Evolutionary conservation across 1,140 invertebrate species (phyloP).

Genomic region (Dryas iulia): DNA sequence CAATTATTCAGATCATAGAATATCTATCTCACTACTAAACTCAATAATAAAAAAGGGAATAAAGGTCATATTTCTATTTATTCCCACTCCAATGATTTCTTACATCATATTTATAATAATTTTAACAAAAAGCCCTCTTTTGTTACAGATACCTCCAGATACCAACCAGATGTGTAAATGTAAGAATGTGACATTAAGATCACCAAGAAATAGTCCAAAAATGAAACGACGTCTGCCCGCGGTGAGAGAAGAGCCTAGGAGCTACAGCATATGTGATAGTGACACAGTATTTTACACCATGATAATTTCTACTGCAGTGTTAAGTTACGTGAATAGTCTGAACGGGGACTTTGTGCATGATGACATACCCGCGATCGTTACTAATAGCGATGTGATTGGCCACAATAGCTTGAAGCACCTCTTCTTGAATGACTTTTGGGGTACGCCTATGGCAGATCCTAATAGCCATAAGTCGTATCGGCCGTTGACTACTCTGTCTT

Average conservation of each 20-base stretch:
- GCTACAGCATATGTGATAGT: slow-evolving; percentile 38
- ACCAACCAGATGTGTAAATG: slow-evolving; percentile 72
- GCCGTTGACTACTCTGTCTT: slow-evolving; percentile 90
- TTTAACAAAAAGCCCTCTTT: not conserved
- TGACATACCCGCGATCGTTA: slow-evolving; percentile 93
- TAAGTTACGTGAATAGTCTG: slow-evolving; percentile 90
- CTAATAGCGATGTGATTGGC: slow-evolving; percentile 91
- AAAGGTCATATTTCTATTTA: too few relatives aligned
- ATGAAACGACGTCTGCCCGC: slow-evolving; percentile 72
- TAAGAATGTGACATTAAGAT: slow-evolving; percentile 60
- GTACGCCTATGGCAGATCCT: slow-evolving; percentile 91
- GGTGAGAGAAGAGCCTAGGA: slow-evolving; percentile 62
- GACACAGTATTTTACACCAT: slow-evolving; percentile 80
- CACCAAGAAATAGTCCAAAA: slow-evolving; percentile 46
- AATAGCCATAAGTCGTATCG: slow-evolving; percentile 92
- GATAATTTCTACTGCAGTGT: slow-evolving; percentile 84
- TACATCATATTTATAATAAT: not conserved
- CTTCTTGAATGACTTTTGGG: slow-evolving; percentile 94
- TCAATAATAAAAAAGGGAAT: too few relatives aligned
- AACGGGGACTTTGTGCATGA: slow-evolving; percentile 95
- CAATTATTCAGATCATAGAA: too few relatives aligned
- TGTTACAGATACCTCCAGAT: slow-evolving; percentile 44
- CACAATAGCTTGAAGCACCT: slow-evolving; percentile 84
- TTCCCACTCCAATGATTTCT: too few relatives aligned
- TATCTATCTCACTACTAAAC: too few relatives aligned